Evolutionary conservation across 2,113 vertebrate genomes (phyloP).

Genomic region (Rousettus leschenaultii): DNA sequence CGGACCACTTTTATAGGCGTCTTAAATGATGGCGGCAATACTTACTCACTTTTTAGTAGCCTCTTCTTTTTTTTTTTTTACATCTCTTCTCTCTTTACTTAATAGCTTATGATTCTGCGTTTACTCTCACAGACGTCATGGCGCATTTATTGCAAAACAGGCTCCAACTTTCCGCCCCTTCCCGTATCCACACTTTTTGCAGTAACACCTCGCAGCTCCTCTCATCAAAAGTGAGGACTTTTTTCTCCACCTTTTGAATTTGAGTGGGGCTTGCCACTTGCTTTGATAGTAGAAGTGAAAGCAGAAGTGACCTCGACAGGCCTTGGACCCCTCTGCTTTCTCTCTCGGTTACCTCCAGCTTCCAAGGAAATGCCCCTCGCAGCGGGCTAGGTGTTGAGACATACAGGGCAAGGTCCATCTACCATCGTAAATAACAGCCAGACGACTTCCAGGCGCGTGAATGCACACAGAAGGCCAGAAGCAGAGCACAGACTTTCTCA

Average conservation of each 20-base stretch:
- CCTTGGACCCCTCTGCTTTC: neutral
- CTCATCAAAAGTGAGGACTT: neutral
- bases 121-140: neutral
- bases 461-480: no score
- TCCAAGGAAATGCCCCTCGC: neutral
- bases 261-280: neutral
- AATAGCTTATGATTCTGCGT: neutral
- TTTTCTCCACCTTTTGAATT: neutral
- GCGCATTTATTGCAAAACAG: neutral
- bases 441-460: neutral
- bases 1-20: neutral
- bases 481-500: neutral
- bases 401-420: fast-evolving
- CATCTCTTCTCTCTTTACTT: neutral
- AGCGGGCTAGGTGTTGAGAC: neutral
- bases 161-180: neutral
- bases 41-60: neutral
- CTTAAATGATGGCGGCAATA: neutral
- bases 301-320: neutral
- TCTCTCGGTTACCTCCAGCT: neutral
- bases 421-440: no score
- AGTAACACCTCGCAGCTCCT: fast-evolving
- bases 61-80: neutral
- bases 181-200: neutral
- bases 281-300: neutral